These are phyloP conservation scores for Lordiphosa stackelbergi DNA, from an alignment of 1,140 invertebrate species.

Conservation along the genomic window DNA sequence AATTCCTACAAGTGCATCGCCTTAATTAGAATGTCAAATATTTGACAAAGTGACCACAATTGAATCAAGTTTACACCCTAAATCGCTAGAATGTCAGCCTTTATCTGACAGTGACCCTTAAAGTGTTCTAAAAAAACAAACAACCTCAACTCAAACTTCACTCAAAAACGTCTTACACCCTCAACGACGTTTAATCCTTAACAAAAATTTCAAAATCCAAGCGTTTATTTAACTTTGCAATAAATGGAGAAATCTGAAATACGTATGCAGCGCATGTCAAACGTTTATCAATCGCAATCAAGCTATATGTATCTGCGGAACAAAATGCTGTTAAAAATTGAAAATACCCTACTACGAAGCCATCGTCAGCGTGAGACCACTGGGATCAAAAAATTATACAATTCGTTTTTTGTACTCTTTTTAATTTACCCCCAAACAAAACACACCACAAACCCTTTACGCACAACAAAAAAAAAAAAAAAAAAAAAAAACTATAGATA, in stretches of 20 bases:
- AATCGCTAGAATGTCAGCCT: constrained; percentile 42
- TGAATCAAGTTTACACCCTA: constrained; percentile 5
- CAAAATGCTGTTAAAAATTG: constrained; percentile 82
- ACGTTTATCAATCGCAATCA: constrained; percentile 73
- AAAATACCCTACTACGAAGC: constrained; percentile 85
- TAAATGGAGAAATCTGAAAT: constrained; percentile 77
- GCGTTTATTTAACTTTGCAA: constrained; percentile 38
- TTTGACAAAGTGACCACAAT: constrained; percentile 50
- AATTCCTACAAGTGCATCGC: constrained; percentile 47
- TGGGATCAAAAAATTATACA: constrained; percentile 89
- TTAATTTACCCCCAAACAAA: constrained; percentile 78
- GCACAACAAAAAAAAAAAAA: constrained; percentile 36
- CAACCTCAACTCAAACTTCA: background rate
- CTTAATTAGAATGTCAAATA: constrained; percentile 61
- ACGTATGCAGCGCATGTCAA: constrained; percentile 65
- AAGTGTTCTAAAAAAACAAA: constrained; percentile 3
- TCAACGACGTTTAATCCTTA: constrained; percentile 6
- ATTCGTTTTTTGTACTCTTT: constrained; percentile 91
- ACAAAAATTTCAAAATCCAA: constrained; percentile 4
- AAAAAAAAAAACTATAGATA: constrained; percentile 57
- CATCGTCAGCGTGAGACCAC: constrained; percentile 88
- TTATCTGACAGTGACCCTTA: constrained; percentile 61
- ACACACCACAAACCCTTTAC: constrained; percentile 21
- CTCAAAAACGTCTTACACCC: constrained; percentile 5
- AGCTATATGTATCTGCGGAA: constrained; percentile 75